Evolutionary conservation across 2,113 vertebrate genomes (phyloP).

Genomic region (Malurus alboscapulatus): DNA sequence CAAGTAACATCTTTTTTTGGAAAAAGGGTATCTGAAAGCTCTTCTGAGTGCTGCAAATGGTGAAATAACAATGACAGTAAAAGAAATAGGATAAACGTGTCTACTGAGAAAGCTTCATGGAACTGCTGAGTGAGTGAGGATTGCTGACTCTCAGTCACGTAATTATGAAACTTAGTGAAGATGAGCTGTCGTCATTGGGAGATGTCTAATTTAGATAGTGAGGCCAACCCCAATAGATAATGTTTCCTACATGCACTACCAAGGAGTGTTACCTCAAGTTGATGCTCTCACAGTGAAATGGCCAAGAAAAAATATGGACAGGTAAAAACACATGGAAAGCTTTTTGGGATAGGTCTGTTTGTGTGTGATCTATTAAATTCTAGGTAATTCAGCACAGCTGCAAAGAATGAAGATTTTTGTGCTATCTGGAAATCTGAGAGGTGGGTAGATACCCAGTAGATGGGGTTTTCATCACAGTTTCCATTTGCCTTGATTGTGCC

Average conservation of each 20-base stretch:
- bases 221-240: background rate
- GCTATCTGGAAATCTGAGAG: background rate
- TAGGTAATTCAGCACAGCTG: background rate
- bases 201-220: slow-evolving; percentile 7
- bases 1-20: background rate
- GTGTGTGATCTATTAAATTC: background rate
- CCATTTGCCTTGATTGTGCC: background rate
- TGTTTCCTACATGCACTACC: background rate
- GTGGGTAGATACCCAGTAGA: background rate
- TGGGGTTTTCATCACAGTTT: background rate
- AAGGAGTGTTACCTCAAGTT: background rate
- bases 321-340: background rate
- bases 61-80: background rate
- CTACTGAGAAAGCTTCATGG: background rate
- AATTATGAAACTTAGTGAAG: slow-evolving; percentile 25
- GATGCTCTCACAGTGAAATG: background rate
- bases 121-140: slow-evolving; percentile 34
- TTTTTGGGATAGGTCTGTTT: background rate
- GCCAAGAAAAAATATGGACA: background rate
- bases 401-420: background rate
- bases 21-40: background rate
- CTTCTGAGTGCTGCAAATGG: background rate
- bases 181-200: background rate
- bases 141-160: rapidly evolving
- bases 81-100: background rate